These are phyloP conservation scores for Drosophila ustulata DNA, from an alignment of 2,888 invertebrate genomes.

Conservation along the genomic window DNA sequence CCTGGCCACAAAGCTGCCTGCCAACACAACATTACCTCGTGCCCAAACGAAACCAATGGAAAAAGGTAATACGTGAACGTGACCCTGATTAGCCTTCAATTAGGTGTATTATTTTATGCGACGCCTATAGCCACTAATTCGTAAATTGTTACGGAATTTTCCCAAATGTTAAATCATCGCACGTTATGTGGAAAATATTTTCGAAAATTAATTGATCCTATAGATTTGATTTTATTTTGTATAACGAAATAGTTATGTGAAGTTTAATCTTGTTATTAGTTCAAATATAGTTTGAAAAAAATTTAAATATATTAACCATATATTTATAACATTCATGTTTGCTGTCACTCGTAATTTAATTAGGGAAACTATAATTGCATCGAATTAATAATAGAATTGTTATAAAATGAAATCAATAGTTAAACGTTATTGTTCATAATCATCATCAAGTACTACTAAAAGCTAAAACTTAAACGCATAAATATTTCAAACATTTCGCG, in stretches of 20 bases:
- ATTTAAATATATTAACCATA: too few species aligned
- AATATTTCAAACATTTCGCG: not conserved
- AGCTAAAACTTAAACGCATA: slow-evolving; percentile 6
- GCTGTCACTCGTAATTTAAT: not conserved
- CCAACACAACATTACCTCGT: not conserved
- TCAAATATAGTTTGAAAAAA: too few species aligned
- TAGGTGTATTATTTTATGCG: slow-evolving; percentile 41
- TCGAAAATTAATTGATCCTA: too few species aligned
- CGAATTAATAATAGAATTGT: not conserved
- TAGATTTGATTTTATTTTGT: too few species aligned
- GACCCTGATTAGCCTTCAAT: slow-evolving; percentile 48
- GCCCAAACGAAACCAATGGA: not conserved
- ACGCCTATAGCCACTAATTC: not conserved
- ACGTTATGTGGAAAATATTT: too few species aligned
- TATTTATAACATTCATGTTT: not conserved
- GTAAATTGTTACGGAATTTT: not conserved
- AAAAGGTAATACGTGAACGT: slow-evolving; percentile 31
- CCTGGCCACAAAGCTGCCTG: slow-evolving; percentile 15
- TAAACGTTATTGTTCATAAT: not conserved
- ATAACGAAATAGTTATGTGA: too few species aligned
- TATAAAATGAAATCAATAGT: not conserved
- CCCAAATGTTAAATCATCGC: not conserved
- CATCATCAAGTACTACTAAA: slow-evolving; percentile 4
- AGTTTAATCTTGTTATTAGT: too few species aligned
- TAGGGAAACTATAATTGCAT: slow-evolving; percentile 3